phyloP scores from a whole-genome alignment of 2,113 vertebrate genomes.

The Marmota flaviventris region DNA sequence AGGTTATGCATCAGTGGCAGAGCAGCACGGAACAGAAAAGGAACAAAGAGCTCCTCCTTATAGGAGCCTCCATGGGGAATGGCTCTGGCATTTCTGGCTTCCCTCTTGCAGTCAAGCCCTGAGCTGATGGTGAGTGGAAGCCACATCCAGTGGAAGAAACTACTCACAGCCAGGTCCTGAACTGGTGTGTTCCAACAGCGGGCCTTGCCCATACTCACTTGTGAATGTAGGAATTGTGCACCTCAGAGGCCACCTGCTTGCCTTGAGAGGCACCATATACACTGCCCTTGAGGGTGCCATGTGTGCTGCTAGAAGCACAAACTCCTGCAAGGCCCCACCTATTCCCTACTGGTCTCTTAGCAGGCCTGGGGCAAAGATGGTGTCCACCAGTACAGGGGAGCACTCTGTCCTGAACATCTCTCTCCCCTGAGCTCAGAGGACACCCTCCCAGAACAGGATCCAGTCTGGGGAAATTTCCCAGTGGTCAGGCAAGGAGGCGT shows the following conservation, averaged over 20 bases:
- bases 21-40: neutral
- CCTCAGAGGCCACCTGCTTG: neutral
- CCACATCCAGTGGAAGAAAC: neutral
- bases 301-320: too few species aligned
- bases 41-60: neutral
- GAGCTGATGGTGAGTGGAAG: neutral
- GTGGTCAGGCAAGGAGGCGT: neutral
- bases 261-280: neutral
- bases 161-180: neutral
- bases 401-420: neutral
- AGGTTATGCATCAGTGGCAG: neutral
- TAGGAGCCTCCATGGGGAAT: neutral
- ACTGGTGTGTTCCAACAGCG: neutral
- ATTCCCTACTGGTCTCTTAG: neutral
- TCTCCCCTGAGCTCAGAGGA: neutral
- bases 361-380: neutral
- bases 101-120: neutral
- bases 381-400: neutral
- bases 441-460: neutral
- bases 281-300: neutral
- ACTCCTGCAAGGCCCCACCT: neutral
- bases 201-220: neutral
- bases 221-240: neutral
- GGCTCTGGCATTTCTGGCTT: neutral
- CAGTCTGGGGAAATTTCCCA: neutral